Base-by-base conservation (phyloP, 2,888 invertebrate species). In the Drosophila helvetica region DNA sequence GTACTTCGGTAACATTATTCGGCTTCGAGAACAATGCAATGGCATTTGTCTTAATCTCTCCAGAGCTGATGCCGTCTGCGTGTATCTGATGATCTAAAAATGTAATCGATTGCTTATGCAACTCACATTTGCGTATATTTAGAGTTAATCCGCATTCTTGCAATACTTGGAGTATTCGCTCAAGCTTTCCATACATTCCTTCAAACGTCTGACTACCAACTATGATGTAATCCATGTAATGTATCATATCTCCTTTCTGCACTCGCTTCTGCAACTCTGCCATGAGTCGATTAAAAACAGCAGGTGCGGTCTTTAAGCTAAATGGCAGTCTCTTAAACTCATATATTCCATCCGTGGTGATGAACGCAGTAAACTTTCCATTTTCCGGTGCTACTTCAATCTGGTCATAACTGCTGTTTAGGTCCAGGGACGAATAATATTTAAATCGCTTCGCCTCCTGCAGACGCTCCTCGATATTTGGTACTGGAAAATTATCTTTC, bases 271-370 rank as follows among this genome's bases (percentile, higher is more conserved):
- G 48, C 0, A 63, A 17, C 25, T 67, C 42, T 9, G 54, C 53
- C 56, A 74, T 65, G 9, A 68, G 48, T 2, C 70, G 45, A 27
- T 71, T 62, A 15, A 71, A 71, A 9, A 62, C 57, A 9, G 57
- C 52, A 18, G 66, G 60, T 7, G 65, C 2, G 69, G 8, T 27
- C 27, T 27, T 27, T 27, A 27, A 7, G 1, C 27, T 7, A 27
- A 27, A 27, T 7, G 27, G 69, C 63, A 79, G 67, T 6, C 67
- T 47, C 22, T 70, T 72, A 38, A 77, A 78, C 45, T 76, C 71
- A 15, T 61, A 68, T 27, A 27, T 6, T 2, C 73, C 77, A n/a
- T 74, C 73, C 0, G 57, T 68, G 1, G 67, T 75, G 19, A 64
- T 56, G n/a, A n/a, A n/a, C 0, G 73, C 63, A 9, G 63, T 72